A percentile compares a stretch with the other conserved stretches of the same genome.
Conservation (phyloP, 2,113 vertebrate species). For the Micromys minutus region DNA sequence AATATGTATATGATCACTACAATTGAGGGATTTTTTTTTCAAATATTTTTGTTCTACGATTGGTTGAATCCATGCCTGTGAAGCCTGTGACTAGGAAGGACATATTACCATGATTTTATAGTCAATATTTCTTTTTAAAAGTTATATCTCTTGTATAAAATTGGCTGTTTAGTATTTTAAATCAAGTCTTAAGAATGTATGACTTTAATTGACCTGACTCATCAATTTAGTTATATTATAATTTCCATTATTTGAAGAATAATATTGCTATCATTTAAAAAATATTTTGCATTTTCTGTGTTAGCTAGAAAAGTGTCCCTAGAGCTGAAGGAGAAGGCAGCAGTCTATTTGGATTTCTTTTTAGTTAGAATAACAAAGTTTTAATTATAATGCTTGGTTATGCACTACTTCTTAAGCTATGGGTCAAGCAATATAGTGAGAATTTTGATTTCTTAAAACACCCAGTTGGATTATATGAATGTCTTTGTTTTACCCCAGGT, state of each 20-base stretch:
- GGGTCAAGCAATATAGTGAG: neutral
- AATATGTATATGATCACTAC: neutral
- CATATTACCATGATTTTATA: neutral
- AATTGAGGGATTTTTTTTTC: neutral
- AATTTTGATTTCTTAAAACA: too few species aligned
- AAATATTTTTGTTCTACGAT: neutral
- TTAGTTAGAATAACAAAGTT: neutral
- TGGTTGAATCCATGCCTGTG: neutral
- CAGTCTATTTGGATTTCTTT: neutral
- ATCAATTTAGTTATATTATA: neutral
- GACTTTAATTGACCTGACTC: neutral
- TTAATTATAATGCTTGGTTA: neutral
- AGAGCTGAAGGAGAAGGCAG: neutral
- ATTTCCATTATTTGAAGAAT: neutral
- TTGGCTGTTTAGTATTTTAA: neutral
- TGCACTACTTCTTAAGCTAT: neutral
- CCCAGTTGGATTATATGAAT: too few species aligned
- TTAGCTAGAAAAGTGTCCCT: neutral
- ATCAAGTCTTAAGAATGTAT: slow-evolving; percentile 19
- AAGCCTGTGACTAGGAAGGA: neutral
- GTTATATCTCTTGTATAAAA: neutral
- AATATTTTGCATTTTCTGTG: slow-evolving; percentile 10
- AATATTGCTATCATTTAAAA: neutral
- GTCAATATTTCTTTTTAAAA: slow-evolving; percentile 9
- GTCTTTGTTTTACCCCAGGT: too few species aligned